Conservation (phyloP, 2,888 invertebrate species). For the Proisotoma minuta region DNA sequence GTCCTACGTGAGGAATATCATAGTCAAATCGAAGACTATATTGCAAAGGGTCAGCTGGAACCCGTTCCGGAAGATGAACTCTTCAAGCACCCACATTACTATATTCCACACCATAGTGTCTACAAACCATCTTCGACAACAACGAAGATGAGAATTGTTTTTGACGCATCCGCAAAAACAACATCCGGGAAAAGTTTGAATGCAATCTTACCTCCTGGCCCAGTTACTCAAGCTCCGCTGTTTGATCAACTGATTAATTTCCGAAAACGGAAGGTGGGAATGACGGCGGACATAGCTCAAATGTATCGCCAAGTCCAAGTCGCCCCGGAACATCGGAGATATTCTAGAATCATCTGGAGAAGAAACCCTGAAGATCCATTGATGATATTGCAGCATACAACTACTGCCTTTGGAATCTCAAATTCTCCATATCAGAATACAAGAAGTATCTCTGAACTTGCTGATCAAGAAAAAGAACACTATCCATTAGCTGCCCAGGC, state of each 20-base stretch:
- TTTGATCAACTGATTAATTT: slow-evolving; percentile 47
- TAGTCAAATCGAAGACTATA: slow-evolving; percentile 43
- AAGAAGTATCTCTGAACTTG: slow-evolving; percentile 36
- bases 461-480: slow-evolving; percentile 39
- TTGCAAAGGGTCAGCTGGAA: slow-evolving; percentile 41
- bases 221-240: slow-evolving; percentile 46
- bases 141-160: slow-evolving; percentile 49
- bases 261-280: slow-evolving; percentile 41
- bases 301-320: slow-evolving; percentile 49
- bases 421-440: slow-evolving; percentile 43
- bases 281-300: slow-evolving; percentile 48
- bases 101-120: slow-evolving; percentile 48
- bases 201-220: slow-evolving; percentile 47
- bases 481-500: slow-evolving; percentile 50
- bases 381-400: slow-evolving; percentile 36
- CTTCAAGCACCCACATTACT: slow-evolving; percentile 20
- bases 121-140: slow-evolving; percentile 43
- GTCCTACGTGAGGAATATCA: slow-evolving; percentile 30
- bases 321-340: slow-evolving; percentile 36
- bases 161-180: slow-evolving; percentile 48
- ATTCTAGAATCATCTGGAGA: slow-evolving; percentile 46
- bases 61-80: slow-evolving; percentile 16
- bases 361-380: slow-evolving; percentile 24
- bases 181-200: slow-evolving; percentile 46
- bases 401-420: slow-evolving; percentile 43